Conservation (phyloP, 2,113 vertebrate genomes). For the Eublepharis macularius region DNA sequence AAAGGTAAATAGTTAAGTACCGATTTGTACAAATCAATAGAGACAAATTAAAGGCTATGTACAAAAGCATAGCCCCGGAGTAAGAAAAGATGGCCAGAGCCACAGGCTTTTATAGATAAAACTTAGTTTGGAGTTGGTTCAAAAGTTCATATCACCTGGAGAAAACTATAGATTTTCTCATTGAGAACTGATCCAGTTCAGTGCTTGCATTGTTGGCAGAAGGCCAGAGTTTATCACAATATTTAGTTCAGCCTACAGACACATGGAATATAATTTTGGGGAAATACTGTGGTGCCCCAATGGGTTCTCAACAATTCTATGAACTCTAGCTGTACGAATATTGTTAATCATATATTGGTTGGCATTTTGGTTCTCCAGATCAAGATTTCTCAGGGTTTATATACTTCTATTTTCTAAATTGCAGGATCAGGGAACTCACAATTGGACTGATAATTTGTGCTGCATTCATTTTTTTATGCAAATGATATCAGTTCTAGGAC, state of each 20-base stretch:
- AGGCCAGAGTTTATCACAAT: background rate
- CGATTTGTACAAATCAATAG: background rate
- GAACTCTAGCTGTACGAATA: background rate
- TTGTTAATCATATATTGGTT: background rate
- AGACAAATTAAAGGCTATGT: conserved; percentile 29
- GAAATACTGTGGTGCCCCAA: background rate
- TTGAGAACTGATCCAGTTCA: too few species aligned
- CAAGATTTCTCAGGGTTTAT: background rate
- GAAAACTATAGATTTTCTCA: background rate
- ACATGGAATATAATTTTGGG: background rate
- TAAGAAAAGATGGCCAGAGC: background rate
- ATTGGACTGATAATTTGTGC: background rate
- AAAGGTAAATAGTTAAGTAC: conserved; percentile 29
- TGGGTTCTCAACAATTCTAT: background rate
- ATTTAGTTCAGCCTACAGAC: background rate
- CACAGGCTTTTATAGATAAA: background rate
- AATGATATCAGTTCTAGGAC: background rate
- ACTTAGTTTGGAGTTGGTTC: background rate
- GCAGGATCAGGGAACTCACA: background rate
- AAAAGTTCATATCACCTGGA: background rate
- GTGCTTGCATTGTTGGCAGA: background rate
- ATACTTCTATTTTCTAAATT: background rate
- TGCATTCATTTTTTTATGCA: background rate
- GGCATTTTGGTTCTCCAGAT: background rate
- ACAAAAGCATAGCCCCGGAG: background rate